Conservation (phyloP, 2,888 invertebrate species). For the Trachelus iudaicus region DNA sequence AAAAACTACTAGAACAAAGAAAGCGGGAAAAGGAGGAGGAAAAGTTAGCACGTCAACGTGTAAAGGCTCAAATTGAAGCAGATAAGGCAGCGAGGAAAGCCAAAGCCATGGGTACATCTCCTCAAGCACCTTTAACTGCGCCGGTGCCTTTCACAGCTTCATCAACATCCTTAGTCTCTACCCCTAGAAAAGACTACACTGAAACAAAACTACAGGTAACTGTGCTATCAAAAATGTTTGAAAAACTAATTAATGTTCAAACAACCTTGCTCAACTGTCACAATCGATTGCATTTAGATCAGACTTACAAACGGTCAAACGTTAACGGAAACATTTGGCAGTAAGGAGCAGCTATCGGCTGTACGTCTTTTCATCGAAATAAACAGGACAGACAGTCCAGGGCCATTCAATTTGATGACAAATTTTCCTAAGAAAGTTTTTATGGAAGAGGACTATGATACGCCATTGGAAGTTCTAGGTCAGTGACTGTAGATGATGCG, state of each 20-base stretch:
- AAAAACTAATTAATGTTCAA: background rate
- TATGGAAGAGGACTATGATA: slow-evolving; percentile 86
- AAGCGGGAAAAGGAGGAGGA: slow-evolving; percentile 92
- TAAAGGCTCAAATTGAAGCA: slow-evolving; percentile 90
- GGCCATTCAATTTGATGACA: slow-evolving; percentile 87
- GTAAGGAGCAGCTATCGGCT: slow-evolving; percentile 89
- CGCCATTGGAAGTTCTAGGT: slow-evolving; percentile 87
- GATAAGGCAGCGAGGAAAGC: slow-evolving; percentile 82
- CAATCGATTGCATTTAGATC: slow-evolving; percentile 68
- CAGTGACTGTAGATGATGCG: slow-evolving; percentile 35
- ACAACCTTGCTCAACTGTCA: too few relatives aligned
- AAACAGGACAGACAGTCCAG: slow-evolving; percentile 78
- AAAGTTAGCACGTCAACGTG: slow-evolving; percentile 83
- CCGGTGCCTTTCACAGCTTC: slow-evolving; percentile 51
- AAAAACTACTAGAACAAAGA: slow-evolving; percentile 86
- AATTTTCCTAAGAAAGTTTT: slow-evolving; percentile 92
- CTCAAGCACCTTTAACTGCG: slow-evolving; percentile 55
- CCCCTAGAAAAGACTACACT: slow-evolving; percentile 71
- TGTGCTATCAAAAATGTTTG: background rate
- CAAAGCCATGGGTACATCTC: slow-evolving; percentile 59
- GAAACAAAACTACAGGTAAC: slow-evolving; percentile 76
- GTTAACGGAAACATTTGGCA: slow-evolving; percentile 81
- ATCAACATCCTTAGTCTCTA: slow-evolving; percentile 31
- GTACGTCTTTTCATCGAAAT: slow-evolving; percentile 90
- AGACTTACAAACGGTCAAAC: slow-evolving; percentile 80